These are phyloP conservation scores for Psophia crepitans DNA, from an alignment of 2,113 vertebrate species.

Conservation along the genomic window DNA sequence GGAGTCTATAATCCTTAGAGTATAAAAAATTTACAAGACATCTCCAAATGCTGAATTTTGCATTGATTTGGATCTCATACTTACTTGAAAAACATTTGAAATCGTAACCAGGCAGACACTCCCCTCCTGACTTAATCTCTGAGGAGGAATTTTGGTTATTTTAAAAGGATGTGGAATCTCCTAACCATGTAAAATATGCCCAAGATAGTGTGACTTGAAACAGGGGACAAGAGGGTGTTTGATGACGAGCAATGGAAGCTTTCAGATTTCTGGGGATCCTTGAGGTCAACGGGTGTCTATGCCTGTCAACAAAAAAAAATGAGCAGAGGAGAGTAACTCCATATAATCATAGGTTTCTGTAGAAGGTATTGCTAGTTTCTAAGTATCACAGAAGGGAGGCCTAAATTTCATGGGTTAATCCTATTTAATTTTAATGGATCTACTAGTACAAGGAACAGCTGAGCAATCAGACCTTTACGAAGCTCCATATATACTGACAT, in stretches of 20 bases:
- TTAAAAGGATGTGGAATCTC: neutral
- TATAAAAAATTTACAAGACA: neutral
- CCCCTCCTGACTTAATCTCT: neutral
- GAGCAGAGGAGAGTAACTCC: neutral
- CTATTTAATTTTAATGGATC: neutral
- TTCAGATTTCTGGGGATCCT: neutral
- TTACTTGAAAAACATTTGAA: slow-evolving; percentile 19
- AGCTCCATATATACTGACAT: neutral
- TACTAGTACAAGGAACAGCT: slow-evolving; percentile 2
- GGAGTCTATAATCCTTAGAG: neutral
- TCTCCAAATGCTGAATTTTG: neutral
- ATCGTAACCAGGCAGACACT: neutral
- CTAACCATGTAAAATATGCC: neutral
- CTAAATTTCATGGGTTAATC: neutral
- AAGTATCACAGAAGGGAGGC: neutral
- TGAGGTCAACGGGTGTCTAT: neutral
- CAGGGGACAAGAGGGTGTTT: neutral
- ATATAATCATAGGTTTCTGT: neutral
- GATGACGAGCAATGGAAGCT: neutral
- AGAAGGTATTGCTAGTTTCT: neutral
- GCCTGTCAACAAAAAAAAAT: neutral
- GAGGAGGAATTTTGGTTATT: neutral
- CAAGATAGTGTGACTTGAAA: neutral
- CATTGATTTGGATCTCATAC: neutral
- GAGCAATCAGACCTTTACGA: slow-evolving; percentile 9